phyloP scores from a whole-genome alignment of 1,140 invertebrate genomes.

The Scaptomyza graminum region DNA sequence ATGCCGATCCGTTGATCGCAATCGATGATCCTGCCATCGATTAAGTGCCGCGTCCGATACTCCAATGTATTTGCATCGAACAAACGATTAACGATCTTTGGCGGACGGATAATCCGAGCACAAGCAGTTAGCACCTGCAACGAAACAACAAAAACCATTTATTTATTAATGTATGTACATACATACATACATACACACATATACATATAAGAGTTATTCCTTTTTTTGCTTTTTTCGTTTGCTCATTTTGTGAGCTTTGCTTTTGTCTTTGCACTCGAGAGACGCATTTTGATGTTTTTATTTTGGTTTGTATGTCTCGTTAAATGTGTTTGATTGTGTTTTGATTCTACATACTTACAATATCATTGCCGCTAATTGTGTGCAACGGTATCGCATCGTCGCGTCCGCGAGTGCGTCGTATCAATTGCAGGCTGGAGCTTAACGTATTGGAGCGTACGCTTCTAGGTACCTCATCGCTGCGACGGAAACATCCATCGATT shows the following conservation, averaged over 20 bases:
- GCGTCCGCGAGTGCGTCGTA: constrained; percentile 84
- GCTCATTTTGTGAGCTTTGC: too few relatives aligned
- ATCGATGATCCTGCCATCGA: constrained; percentile 92
- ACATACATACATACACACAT: background rate
- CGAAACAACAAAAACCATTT: background rate
- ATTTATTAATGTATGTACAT: background rate
- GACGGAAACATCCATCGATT: constrained; percentile 85
- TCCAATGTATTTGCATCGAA: constrained; percentile 91
- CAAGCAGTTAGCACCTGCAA: constrained; percentile 88
- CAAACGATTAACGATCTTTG: constrained; percentile 87
- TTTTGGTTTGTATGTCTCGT: too few relatives aligned
- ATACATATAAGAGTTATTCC: too few relatives aligned
- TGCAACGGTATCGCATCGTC: constrained; percentile 84
- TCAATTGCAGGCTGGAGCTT: constrained; percentile 84
- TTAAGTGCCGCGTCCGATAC: constrained; percentile 92
- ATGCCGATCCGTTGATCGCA: constrained; percentile 93
- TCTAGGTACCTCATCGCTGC: constrained; percentile 84
- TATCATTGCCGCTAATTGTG: constrained; percentile 85
- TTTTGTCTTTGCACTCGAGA: too few relatives aligned
- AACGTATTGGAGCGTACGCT: constrained; percentile 73
- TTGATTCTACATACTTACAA: too few relatives aligned
- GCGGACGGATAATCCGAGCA: constrained; percentile 87
- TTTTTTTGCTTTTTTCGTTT: too few relatives aligned
- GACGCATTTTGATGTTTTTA: too few relatives aligned
- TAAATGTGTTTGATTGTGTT: too few relatives aligned